These are phyloP conservation scores for Cichlasoma orientale DNA, from an alignment of 2,797 vertebrate species.

Conservation along the genomic window DNA sequence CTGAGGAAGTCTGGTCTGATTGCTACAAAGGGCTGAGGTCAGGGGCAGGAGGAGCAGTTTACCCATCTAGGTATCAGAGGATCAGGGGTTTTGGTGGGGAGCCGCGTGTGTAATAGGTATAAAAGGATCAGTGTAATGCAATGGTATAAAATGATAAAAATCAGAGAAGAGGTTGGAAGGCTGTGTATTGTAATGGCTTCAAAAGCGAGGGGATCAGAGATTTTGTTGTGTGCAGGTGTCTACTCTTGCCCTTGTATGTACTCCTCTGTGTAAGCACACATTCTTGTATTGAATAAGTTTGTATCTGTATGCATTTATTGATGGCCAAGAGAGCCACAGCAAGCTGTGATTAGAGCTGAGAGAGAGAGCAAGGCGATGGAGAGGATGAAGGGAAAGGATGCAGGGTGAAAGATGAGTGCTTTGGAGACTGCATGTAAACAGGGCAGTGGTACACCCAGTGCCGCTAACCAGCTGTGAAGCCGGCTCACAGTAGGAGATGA, in stretches of 20 bases:
- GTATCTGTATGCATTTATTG: slow-evolving; percentile 51
- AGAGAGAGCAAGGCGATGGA: slow-evolving; percentile 33
- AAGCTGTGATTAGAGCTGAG: slow-evolving; percentile 49
- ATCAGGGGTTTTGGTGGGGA: slow-evolving; percentile 72
- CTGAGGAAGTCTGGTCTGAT: slow-evolving; percentile 81
- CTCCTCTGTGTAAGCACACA: slow-evolving; percentile 16
- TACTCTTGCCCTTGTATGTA: slow-evolving; percentile 26
- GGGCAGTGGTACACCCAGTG: slow-evolving; percentile 77
- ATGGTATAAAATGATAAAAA: slow-evolving; percentile 81
- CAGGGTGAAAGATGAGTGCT: slow-evolving; percentile 56
- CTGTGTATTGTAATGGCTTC: slow-evolving; percentile 75
- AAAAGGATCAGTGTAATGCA: slow-evolving; percentile 82
- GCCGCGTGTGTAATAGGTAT: slow-evolving; percentile 78
- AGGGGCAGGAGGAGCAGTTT: slow-evolving; percentile 78
- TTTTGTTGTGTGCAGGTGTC: slow-evolving; percentile 56
- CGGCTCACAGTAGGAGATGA: slow-evolving; percentile 81
- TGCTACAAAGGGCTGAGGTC: slow-evolving; percentile 82
- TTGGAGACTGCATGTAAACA: slow-evolving; percentile 79
- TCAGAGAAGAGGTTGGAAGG: slow-evolving; percentile 68
- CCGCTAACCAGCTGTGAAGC: slow-evolving; percentile 85
- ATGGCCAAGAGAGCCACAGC: slow-evolving; percentile 42
- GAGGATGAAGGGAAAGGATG: slow-evolving; percentile 49
- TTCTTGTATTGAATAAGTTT: slow-evolving; percentile 30
- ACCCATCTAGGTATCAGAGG: slow-evolving; percentile 80
- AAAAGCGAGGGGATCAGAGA: slow-evolving; percentile 75